Conservation (phyloP, 2,113 vertebrate species). For the Leptosomus discolor region DNA sequence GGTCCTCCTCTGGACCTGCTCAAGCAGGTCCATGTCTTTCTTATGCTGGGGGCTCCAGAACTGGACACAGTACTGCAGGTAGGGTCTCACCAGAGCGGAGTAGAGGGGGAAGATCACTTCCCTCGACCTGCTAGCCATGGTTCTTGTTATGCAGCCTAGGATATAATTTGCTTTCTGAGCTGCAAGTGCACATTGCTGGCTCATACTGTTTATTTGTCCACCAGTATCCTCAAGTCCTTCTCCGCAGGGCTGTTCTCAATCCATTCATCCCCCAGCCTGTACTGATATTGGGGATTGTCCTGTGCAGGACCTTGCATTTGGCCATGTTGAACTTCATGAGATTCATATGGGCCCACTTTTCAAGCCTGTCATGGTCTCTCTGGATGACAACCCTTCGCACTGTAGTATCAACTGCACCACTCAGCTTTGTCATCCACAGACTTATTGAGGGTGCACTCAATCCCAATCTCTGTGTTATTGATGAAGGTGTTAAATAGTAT, state of each 20-base stretch:
- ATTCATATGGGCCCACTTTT: not conserved
- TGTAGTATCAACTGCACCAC: not conserved
- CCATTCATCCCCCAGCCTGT: not conserved
- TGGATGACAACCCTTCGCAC: not conserved
- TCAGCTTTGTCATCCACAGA: not conserved
- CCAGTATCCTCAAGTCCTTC: not conserved
- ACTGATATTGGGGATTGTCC: not conserved
- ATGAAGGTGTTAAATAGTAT: not conserved
- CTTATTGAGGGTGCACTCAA: not conserved
- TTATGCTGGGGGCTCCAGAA: not conserved
- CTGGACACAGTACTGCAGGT: not conserved
- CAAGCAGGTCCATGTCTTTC: not conserved
- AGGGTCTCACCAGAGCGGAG: not conserved
- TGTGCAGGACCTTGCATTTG: not conserved
- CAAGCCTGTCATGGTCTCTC: not conserved
- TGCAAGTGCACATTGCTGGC: not conserved
- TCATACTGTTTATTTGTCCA: not conserved
- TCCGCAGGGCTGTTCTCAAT: not conserved
- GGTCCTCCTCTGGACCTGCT: not conserved
- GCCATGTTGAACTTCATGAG: not conserved
- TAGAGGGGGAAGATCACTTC: not conserved
- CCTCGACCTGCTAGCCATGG: fast-evolving
- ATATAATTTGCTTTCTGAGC: not conserved
- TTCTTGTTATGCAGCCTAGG: not conserved
- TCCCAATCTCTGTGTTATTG: not conserved